These are phyloP conservation scores for Calameuta pallipes DNA, from an alignment of 2,888 invertebrate genomes.

Conservation along the genomic window DNA sequence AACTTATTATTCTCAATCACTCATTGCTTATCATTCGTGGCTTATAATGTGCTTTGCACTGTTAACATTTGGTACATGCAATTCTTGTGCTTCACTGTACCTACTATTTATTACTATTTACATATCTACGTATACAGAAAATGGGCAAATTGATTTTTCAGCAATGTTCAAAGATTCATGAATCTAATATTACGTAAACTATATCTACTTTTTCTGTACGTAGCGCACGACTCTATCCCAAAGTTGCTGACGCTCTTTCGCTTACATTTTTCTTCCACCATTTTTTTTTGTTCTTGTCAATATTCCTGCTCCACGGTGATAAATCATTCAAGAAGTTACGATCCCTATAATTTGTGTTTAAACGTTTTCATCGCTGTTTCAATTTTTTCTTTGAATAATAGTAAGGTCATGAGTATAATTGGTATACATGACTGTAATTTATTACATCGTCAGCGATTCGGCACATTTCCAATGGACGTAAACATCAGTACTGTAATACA, in stretches of 20 bases:
- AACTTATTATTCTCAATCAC: constrained; percentile 19
- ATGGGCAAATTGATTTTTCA: background rate
- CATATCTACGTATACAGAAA: background rate
- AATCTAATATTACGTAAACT: background rate
- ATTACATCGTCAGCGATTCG: background rate
- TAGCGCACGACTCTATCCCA: background rate
- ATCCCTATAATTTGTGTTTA: background rate
- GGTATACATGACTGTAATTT: background rate
- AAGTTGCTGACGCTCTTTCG: background rate
- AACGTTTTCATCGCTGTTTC: background rate
- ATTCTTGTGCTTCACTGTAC: constrained; percentile 50
- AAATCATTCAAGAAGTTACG: background rate
- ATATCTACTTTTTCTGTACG: background rate
- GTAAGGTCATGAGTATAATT: background rate
- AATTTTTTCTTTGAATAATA: background rate
- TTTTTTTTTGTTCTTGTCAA: background rate
- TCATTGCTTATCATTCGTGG: constrained; percentile 55
- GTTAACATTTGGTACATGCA: constrained; percentile 51
- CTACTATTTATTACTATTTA: constrained; percentile 7
- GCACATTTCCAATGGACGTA: background rate
- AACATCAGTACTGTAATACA: background rate
- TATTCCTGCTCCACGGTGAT: background rate
- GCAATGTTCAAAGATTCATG: background rate
- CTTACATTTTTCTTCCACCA: background rate
- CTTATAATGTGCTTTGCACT: constrained; percentile 52